Percentiles rank a stretch among this genome's conserved stretches.
These are phyloP conservation scores for Tachysurus vachellii DNA, from an alignment of 2,113 vertebrate species.

Conservation along the genomic window DNA sequence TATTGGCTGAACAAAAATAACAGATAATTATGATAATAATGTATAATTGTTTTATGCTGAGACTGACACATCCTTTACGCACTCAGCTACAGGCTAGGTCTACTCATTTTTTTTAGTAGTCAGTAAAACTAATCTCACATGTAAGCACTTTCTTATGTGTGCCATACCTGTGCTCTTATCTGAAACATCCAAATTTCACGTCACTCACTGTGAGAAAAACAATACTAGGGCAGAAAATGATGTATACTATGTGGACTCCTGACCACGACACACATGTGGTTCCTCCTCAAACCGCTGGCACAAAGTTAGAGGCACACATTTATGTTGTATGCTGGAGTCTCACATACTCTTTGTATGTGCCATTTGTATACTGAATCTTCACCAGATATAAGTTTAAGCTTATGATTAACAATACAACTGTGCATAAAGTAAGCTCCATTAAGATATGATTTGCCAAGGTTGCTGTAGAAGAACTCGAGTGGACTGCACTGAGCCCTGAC, in stretches of 20 bases:
- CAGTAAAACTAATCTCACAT: background rate
- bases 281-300: background rate
- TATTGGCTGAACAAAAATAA: background rate
- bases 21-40: background rate
- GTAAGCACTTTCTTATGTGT: background rate
- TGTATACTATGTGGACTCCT: background rate
- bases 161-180: background rate
- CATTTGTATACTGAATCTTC: background rate
- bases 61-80: background rate
- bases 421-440: background rate
- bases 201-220: background rate
- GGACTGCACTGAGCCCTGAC: background rate
- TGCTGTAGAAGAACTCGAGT: background rate
- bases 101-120: background rate
- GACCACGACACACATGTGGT: background rate
- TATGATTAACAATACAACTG: background rate
- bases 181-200: background rate
- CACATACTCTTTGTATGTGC: background rate
- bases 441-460: background rate
- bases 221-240: background rate
- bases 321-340: background rate
- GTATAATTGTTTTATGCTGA: background rate
- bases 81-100: background rate
- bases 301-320: background rate
- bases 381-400: too few relatives aligned